A percentile compares a stretch with the other conserved stretches of the same genome.
Conservation (phyloP, 2,113 vertebrate genomes). For the Smithornis capensis region DNA sequence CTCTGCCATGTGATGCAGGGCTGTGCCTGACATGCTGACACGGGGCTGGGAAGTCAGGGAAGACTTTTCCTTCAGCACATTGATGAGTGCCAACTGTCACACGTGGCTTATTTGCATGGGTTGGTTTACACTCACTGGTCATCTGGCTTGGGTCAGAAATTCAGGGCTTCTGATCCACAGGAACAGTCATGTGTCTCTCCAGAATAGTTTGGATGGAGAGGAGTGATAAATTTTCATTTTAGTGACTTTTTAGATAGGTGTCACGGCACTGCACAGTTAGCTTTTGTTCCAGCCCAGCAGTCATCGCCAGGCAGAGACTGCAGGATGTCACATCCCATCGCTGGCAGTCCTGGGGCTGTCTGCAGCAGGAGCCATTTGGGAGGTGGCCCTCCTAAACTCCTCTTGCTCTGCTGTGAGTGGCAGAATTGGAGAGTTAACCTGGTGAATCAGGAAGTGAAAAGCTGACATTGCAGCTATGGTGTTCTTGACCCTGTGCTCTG, state of each 20-base stretch:
- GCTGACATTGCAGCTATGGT: background rate
- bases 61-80: background rate
- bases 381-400: background rate
- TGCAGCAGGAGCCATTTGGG: background rate
- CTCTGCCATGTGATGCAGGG: background rate
- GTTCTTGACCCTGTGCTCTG: background rate
- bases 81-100: background rate
- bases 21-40: background rate
- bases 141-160: background rate
- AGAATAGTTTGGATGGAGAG: background rate
- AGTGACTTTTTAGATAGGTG: background rate
- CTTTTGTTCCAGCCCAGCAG: background rate
- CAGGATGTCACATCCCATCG: background rate
- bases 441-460: background rate
- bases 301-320: background rate
- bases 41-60: background rate
- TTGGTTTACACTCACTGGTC: background rate
- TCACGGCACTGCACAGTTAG: accelerated
- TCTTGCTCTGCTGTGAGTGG: background rate
- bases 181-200: background rate
- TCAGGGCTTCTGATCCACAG: background rate
- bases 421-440: background rate
- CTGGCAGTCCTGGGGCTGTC: accelerated
- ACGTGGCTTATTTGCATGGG: background rate
- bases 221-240: background rate